Percentiles rank a stretch among this genome's conserved stretches.
Conservation (phyloP, 2,888 invertebrate species). For the Pediacus dermestoides region DNA sequence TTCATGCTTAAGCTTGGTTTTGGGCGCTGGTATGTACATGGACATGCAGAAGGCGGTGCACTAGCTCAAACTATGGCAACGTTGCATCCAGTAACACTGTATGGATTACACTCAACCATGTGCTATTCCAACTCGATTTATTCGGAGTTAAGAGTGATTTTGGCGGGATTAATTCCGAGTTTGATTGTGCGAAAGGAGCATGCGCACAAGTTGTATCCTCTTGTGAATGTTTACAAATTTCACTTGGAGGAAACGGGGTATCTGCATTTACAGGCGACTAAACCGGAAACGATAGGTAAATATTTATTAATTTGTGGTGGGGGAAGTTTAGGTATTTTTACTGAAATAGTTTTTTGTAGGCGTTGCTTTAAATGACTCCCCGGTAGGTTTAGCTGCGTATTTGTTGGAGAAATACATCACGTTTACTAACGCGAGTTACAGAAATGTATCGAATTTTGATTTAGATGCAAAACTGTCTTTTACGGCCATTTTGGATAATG, state of each 20-base stretch:
- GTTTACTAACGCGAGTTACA: constrained; percentile 61
- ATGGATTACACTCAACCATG: constrained; percentile 62
- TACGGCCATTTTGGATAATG: constrained; percentile 70
- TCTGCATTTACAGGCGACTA: constrained; percentile 79
- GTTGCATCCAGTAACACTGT: constrained; percentile 58
- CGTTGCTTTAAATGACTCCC: constrained; percentile 68
- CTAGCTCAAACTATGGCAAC: constrained; percentile 61
- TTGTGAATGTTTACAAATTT: constrained; percentile 44
- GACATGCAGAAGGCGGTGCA: constrained; percentile 78
- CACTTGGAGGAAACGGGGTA: constrained; percentile 58
- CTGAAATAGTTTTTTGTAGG: constrained; percentile 57
- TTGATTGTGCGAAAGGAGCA: constrained; percentile 57
- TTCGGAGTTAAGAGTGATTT: constrained; percentile 41
- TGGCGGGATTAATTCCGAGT: constrained; percentile 57
- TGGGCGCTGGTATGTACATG: constrained; percentile 66
- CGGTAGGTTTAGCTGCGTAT: constrained; percentile 83
- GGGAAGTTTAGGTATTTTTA: not conserved
- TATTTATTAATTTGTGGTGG: constrained; percentile 8
- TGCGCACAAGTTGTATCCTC: constrained; percentile 54
- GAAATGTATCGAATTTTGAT: constrained; percentile 60
- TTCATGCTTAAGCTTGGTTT: constrained; percentile 69
- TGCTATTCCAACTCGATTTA: constrained; percentile 46
- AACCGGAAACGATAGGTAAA: constrained; percentile 83
- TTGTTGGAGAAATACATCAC: constrained; percentile 85
- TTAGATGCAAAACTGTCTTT: constrained; percentile 61